phyloP scores from a whole-genome alignment of 2,888 invertebrate genomes.

The Odiellus spinosus region DNA sequence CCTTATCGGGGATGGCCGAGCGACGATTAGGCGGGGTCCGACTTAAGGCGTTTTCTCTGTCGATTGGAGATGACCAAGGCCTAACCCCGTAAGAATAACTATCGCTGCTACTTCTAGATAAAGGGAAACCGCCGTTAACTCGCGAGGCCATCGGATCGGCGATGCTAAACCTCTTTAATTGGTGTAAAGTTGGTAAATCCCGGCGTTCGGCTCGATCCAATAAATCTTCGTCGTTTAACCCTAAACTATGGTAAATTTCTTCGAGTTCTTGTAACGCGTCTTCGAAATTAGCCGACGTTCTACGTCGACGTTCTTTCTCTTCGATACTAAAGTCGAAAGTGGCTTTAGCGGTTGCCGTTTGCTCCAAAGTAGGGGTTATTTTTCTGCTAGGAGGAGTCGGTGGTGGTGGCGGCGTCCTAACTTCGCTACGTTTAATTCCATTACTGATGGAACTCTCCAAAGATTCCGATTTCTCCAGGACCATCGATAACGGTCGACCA shows the following conservation, averaged over 20 bases:
- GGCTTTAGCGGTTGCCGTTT: no score
- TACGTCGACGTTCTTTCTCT: not conserved
- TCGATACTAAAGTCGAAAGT: not conserved
- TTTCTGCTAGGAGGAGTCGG: slow-evolving; percentile 2
- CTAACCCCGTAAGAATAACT: not conserved
- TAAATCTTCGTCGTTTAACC: slow-evolving; percentile 58
- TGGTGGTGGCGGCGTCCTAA: not conserved
- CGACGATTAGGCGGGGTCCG: slow-evolving; percentile 27
- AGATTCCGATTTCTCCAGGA: not conserved
- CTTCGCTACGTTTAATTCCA: not conserved
- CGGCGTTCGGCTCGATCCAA: slow-evolving; percentile 60
- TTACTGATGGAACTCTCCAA: not conserved
- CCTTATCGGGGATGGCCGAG: slow-evolving; percentile 44
- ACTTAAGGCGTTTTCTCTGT: no score
- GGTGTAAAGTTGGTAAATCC: slow-evolving; percentile 41
- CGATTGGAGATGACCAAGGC: not conserved
- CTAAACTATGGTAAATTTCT: slow-evolving; percentile 65
- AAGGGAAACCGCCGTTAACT: not conserved
- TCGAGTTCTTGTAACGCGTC: slow-evolving; percentile 77
- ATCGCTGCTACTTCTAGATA: not conserved
- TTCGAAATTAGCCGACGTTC: slow-evolving; percentile 10
- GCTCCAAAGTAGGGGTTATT: not conserved
- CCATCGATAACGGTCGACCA: not conserved
- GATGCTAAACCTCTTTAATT: slow-evolving; percentile 12
- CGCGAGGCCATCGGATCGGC: not conserved